Base-by-base conservation (phyloP, 2,888 invertebrate species). In the Ommatoiulus sabulosus region DNA sequence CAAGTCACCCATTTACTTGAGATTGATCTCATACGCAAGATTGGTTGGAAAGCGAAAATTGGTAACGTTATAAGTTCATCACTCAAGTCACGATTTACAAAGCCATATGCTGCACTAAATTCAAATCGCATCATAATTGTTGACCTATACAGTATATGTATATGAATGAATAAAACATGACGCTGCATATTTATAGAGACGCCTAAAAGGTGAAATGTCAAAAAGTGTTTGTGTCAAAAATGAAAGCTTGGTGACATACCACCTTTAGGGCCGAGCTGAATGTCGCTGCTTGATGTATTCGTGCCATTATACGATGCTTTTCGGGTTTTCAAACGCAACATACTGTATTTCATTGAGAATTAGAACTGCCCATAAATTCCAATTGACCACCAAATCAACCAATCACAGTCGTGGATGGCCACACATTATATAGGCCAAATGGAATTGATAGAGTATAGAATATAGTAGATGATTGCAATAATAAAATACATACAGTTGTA, bases 181-280 rank as follows among this genome's bases (percentile, higher is more conserved):
- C 20, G 24, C 17, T 17, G 72, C 72, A 72, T 6, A 72, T 72
- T 72, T 72, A 5, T 7, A 72, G n/a, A 3, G 24, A 72, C 72
- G 72, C 72, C 72, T 72, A 72, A 72, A 24, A 72, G 10, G 24
- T 72, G 7, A 72, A 72, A 72, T 72, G 72, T 72, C 72, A 72
- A 17, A 24, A 24, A 17, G 57, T 57, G 57, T 57, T 57, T 57
- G 17, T 8, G 57, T 57, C 57, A 17, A 57, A 57, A 57, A 57
- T 57, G 57, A 57, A 57, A 48, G 12, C 48, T 48, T 5, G n/a
- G 57, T 57, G 57, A 57, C 57, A 57, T 57, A 57, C 1, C n/a
- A 57, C 57, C 5, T 5, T 46, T 3, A 8, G 57, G 3, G 17
- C 57, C 3, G 3, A 57, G 15, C n/a, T n/a, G n/a, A n/a, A n/a